Evolutionary conservation across 2,888 invertebrate genomes (phyloP).

Genomic region (Lasioglossum figueresi): DNA sequence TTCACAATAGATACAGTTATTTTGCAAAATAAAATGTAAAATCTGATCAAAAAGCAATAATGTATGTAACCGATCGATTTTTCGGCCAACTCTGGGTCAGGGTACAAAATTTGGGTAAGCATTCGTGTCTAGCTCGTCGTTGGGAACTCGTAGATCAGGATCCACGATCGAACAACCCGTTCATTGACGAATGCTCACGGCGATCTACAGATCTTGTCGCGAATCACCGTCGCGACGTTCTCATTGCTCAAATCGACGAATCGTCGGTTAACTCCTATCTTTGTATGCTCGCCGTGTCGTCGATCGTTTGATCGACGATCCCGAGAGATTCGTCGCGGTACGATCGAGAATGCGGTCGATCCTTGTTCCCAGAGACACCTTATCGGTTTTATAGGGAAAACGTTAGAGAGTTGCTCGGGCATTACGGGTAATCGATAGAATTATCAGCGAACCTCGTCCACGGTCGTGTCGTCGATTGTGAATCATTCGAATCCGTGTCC

Average conservation of each 20-base stretch:
- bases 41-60: neutral
- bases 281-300: neutral
- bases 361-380: neutral
- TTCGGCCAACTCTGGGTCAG: neutral
- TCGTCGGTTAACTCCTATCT: neutral
- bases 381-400: neutral
- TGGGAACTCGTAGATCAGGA: neutral
- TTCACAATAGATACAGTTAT: too few relatives aligned
- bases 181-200: neutral
- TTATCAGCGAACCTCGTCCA: neutral
- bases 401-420: neutral
- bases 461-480: neutral
- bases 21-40: neutral
- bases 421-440: neutral
- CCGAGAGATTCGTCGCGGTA: neutral
- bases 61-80: neutral
- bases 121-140: neutral
- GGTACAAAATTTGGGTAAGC: neutral
- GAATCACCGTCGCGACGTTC: neutral
- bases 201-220: constrained; percentile 6
- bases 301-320: neutral
- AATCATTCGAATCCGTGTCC: too few relatives aligned
- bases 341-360: too few relatives aligned
- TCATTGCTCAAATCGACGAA: neutral
- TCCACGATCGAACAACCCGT: neutral